Evolutionary conservation across 2,797 vertebrate genomes (phyloP).

Genomic region (Acanthurus leucopareius): DNA sequence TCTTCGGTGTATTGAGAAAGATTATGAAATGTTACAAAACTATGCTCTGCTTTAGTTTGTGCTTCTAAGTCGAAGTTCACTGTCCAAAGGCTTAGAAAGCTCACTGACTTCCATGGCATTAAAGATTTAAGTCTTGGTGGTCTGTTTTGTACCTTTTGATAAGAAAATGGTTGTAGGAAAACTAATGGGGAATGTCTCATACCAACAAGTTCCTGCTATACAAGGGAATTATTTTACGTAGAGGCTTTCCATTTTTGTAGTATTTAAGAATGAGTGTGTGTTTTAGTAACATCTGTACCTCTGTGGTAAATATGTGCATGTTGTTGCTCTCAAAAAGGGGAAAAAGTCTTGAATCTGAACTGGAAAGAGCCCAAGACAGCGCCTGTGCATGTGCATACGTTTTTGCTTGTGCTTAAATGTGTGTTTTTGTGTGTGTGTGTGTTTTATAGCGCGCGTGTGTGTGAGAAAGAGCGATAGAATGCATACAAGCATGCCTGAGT

Average conservation of each 20-base stretch:
- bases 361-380: conserved; percentile 68
- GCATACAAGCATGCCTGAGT: conserved; percentile 56
- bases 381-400: conserved; percentile 46
- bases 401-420: conserved; percentile 10
- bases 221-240: conserved; percentile 1
- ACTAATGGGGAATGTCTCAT: conserved; percentile 15
- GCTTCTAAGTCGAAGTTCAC: not conserved
- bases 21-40: conserved; percentile 9
- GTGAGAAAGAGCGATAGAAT: conserved; percentile 47
- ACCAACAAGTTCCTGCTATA: not conserved
- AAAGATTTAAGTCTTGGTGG: not conserved
- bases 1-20: conserved; percentile 13
- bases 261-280: conserved; percentile 17
- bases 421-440: not conserved
- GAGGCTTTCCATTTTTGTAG: conserved; percentile 16
- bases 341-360: conserved; percentile 39
- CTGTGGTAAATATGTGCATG: conserved; percentile 50
- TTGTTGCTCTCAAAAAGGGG: conserved; percentile 41
- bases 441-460: conserved; percentile 10
- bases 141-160: conserved; percentile 7
- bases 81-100: not conserved
- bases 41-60: not conserved
- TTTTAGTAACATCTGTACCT: conserved; percentile 37
- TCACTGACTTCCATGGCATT: not conserved
- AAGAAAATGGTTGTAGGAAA: conserved; percentile 8